Evolutionary conservation across 2,113 vertebrate genomes (phyloP).

Genomic region (Potamarius usumacintae): DNA sequence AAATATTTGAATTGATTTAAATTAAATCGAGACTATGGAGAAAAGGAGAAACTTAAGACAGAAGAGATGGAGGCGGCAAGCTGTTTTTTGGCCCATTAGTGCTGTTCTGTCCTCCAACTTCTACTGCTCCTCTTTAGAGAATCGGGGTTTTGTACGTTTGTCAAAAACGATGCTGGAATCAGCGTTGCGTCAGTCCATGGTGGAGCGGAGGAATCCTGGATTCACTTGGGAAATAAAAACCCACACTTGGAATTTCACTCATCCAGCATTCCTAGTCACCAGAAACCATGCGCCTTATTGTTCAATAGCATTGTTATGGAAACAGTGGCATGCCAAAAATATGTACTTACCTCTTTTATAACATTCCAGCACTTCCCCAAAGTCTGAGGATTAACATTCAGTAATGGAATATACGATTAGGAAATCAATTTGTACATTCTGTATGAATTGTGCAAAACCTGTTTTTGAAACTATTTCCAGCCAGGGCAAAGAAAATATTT

Average conservation of each 20-base stretch:
- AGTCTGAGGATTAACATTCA: background rate
- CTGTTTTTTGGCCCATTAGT: conserved; percentile 8
- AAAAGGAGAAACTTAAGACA: conserved; percentile 10
- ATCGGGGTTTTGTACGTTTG: conserved; percentile 21
- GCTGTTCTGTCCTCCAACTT: background rate
- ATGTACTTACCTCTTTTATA: background rate
- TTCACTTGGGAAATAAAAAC: conserved; percentile 24
- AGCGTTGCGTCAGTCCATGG: conserved; percentile 8
- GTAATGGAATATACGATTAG: background rate
- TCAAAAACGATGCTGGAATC: conserved; percentile 10
- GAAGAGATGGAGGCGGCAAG: background rate
- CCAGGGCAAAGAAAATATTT: background rate
- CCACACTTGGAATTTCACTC: conserved; percentile 27
- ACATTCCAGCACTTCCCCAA: conserved; percentile 1
- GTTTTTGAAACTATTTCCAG: background rate
- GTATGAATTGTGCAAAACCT: background rate
- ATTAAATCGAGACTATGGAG: background rate
- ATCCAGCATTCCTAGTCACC: background rate
- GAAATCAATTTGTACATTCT: background rate
- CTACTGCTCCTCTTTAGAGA: conserved; percentile 6
- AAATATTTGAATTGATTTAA: background rate
- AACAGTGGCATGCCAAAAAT: conserved; percentile 14
- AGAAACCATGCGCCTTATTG: conserved; percentile 10
- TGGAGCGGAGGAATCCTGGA: conserved; percentile 11
- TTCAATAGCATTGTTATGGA: conserved; percentile 19